Base-by-base conservation (phyloP, 1,140 invertebrate genomes). In the Phocides pigmalion region DNA sequence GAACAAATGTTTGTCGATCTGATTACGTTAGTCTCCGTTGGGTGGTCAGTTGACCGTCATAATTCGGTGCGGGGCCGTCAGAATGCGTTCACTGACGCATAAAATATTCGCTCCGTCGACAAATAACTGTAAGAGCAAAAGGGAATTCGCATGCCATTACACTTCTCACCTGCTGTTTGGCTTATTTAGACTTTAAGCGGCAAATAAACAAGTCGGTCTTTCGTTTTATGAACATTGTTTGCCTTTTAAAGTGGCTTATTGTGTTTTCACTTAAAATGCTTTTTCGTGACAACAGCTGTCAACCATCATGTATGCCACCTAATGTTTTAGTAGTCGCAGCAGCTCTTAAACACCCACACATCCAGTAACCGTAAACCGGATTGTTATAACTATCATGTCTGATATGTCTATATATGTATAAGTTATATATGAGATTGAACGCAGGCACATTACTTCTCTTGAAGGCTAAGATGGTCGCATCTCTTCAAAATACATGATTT, bases 11-110 rank as follows among this genome's bases (percentile, higher is more conserved):
- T 90, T 90, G 81, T 84, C 54, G 73, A 87, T 86, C 85, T 82
- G 85, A 90, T 90, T 88, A 84, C 68, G 70, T 67, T 74, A 65
- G 70, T 70, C 66, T 79, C 74, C 72, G 72, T 32, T 68, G 69
- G 74, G 81, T 83, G 82, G 76, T 76, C 87, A 90, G 82, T 88
- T 90, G 87, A 84, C 87, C 85, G 87, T 81, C 66, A 87, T 90
- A 90, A 90, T 90, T 86, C 77, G 81, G 64, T 64, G 68, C 66
- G 76, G 82, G 64, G 64, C 66, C 68, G 66, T 71, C 72, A 70
- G 74, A 80, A 84, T 78, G 78, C 65, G 79, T 35, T 70, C 84
- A 85, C 56, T 82, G 85, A 81, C 70, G 87, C 85, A 84, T 90
- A 84, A 90, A 88, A 85, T 81, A 82, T 86, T 81, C 53, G 46